phyloP scores from a whole-genome alignment of 2,113 vertebrate species.

The Bufo bufo region DNA sequence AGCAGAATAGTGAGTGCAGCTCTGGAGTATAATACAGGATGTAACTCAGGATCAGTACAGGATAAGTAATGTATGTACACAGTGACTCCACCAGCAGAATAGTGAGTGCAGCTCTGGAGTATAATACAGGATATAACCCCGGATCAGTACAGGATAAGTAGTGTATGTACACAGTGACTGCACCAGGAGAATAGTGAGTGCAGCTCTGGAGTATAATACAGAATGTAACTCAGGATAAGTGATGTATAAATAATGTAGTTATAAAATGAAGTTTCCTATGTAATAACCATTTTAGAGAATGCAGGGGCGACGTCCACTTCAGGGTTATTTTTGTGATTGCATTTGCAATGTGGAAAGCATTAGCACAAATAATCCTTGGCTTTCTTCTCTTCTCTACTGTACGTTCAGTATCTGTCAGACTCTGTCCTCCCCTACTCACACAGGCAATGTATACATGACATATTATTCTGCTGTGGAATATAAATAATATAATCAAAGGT shows the following conservation, averaged over 20 bases:
- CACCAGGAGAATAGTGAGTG: too few species aligned
- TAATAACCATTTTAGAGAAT: neutral
- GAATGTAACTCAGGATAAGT: slow-evolving; percentile 1
- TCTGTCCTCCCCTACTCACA: neutral
- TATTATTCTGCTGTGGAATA: neutral
- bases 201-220: neutral
- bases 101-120: too few species aligned
- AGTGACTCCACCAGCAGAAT: too few species aligned
- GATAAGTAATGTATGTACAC: too few species aligned
- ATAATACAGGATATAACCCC: too few species aligned
- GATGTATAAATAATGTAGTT: neutral
- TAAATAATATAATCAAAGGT: neutral
- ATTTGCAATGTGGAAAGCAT: neutral
- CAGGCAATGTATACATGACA: neutral
- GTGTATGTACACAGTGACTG: too few species aligned
- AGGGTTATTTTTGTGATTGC: too few species aligned
- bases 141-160: too few species aligned
- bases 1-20: too few species aligned
- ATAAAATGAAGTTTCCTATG: neutral
- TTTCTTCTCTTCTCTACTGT: neutral
- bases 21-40: too few species aligned
- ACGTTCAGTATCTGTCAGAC: neutral
- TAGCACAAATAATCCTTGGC: neutral
- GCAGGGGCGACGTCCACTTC: too few species aligned
- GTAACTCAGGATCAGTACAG: too few species aligned